Conservation (phyloP, 2,113 vertebrate genomes). For the Sapajus apella region DNA sequence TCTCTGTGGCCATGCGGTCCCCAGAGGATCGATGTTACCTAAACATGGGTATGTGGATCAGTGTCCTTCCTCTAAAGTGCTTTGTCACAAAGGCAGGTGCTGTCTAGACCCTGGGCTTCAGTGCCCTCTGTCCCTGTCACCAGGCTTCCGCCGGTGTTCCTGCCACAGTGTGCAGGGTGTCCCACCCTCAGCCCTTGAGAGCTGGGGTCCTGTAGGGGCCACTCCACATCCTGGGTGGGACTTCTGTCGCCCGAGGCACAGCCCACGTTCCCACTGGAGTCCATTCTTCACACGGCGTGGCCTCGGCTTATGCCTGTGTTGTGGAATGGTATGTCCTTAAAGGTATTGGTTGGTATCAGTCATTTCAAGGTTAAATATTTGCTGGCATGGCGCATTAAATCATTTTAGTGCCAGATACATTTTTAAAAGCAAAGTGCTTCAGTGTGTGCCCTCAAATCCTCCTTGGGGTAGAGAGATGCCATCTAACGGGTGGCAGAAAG, state of each 20-base stretch:
- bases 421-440: not conserved
- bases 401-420: not conserved
- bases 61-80: not conserved
- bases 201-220: too few relatives aligned
- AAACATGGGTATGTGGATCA: fast-evolving
- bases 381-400: not conserved
- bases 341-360: not conserved
- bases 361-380: not conserved
- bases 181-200: too few relatives aligned
- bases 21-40: not conserved
- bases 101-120: not conserved
- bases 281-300: fast-evolving
- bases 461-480: not conserved
- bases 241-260: fast-evolving
- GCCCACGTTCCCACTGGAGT: not conserved
- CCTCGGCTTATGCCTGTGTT: not conserved
- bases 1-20: not conserved
- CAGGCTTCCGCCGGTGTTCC: not conserved
- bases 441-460: not conserved
- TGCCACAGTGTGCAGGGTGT: not conserved
- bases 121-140: not conserved
- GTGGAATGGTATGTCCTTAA: not conserved
- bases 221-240: not conserved
- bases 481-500: not conserved
- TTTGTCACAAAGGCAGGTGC: not conserved